phyloP scores from a whole-genome alignment of 35 echinoderm and acorn worm genomes.

The Lytechinus variegatus region DNA sequence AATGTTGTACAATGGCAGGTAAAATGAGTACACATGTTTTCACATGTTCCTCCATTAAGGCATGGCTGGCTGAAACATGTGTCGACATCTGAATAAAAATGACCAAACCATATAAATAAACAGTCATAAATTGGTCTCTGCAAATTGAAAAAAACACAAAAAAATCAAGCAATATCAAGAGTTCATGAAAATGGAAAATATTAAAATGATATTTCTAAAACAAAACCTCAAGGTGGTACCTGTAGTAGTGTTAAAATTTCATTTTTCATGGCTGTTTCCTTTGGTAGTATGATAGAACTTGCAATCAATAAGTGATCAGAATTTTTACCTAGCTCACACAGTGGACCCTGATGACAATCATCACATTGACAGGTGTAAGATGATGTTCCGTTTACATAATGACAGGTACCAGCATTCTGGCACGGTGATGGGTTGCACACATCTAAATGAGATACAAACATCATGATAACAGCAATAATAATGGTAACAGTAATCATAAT shows the following conservation, averaged over 20 bases:
- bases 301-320: too few species aligned
- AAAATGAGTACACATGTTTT: background rate
- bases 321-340: conserved; percentile 4
- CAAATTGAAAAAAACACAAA: too few species aligned
- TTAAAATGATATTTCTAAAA: too few species aligned
- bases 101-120: background rate
- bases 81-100: background rate
- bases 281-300: too few species aligned
- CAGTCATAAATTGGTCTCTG: too few species aligned
- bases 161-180: too few species aligned
- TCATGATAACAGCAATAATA: too few species aligned
- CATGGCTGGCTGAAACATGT: background rate
- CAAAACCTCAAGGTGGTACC: too few species aligned
- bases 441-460: background rate
- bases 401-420: conserved; percentile 71
- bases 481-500: too few species aligned
- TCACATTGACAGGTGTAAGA: conserved; percentile 16
- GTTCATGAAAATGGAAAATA: too few species aligned
- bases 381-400: background rate
- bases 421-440: conserved; percentile 61
- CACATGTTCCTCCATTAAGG: conserved; percentile 31
- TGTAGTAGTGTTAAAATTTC: too few species aligned
- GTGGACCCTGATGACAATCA: background rate
- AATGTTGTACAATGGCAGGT: background rate
- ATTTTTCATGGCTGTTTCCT: too few species aligned